Evolutionary conservation across 2,888 invertebrate species (phyloP).

Genomic region (Yponomeuta plumbellus): DNA sequence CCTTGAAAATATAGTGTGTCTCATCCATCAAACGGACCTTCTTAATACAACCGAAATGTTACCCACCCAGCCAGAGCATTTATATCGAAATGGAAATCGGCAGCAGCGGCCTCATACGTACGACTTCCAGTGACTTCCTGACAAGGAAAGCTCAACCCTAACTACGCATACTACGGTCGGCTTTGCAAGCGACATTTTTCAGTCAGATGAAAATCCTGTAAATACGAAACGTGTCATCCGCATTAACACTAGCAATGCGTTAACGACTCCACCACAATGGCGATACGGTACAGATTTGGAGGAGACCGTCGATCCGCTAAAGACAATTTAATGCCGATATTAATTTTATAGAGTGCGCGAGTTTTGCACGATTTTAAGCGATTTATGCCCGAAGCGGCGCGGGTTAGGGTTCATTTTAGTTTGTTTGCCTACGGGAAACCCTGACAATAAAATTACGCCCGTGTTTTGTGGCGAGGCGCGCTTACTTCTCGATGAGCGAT

Average conservation of each 20-base stretch:
- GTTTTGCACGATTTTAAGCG: constrained; percentile 37
- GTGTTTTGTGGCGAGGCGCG: constrained; percentile 58
- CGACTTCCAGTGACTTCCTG: constrained; percentile 19
- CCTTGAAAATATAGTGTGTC: constrained; percentile 32
- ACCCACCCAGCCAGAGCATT: constrained; percentile 35
- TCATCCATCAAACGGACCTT: constrained; percentile 62
- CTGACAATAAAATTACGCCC: constrained; percentile 66
- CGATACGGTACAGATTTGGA: constrained; percentile 62
- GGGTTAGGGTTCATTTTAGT: constrained; percentile 56
- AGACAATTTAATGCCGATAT: constrained; percentile 59
- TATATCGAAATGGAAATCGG: constrained; percentile 54
- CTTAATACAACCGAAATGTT: constrained; percentile 61
- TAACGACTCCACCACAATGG: constrained; percentile 55
- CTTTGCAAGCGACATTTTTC: constrained; percentile 34
- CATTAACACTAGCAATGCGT: constrained; percentile 49
- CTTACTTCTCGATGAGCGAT: constrained; percentile 63
- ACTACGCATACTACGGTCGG: constrained; percentile 31
- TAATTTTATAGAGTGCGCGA: constrained; percentile 49
- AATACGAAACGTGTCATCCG: constrained; percentile 53
- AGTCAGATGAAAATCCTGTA: constrained; percentile 38
- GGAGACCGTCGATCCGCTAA: constrained; percentile 34
- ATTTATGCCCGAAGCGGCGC: constrained; percentile 47
- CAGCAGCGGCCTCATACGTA: constrained; percentile 23
- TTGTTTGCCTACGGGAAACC: constrained; percentile 39
- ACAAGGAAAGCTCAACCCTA: constrained; percentile 41